Evolutionary conservation across 2,797 vertebrate genomes (phyloP).

Genomic region (Coendou prehensilis): DNA sequence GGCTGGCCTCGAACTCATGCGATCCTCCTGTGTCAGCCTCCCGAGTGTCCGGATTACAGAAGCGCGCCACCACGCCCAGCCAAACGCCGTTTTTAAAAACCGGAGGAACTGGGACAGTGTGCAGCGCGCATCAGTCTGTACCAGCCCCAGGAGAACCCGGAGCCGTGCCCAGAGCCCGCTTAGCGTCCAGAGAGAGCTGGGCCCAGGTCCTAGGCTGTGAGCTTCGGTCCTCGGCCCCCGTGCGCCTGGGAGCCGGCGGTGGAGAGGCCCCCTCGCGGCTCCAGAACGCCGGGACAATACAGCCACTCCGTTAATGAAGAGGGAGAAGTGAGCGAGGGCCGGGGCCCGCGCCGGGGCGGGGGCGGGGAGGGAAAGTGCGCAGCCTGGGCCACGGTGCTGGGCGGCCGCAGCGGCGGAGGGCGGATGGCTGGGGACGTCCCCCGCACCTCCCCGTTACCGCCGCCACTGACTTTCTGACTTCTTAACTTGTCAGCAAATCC

Average conservation of each 20-base stretch:
- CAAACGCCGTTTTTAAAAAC: background rate
- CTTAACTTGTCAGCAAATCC: slow-evolving; percentile 93
- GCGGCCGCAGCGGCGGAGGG: slow-evolving; percentile 3
- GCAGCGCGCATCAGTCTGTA: slow-evolving; percentile 43
- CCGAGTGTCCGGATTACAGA: background rate
- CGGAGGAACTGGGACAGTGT: slow-evolving; percentile 38
- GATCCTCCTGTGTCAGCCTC: background rate
- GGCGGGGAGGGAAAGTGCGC: slow-evolving; percentile 45
- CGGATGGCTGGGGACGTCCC: background rate
- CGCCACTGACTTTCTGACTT: slow-evolving; percentile 91
- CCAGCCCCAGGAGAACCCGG: background rate
- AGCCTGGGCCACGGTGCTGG: background rate
- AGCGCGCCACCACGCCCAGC: background rate
- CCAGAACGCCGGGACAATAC: slow-evolving; percentile 70
- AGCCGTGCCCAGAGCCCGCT: slow-evolving; percentile 34
- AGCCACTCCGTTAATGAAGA: slow-evolving; percentile 74
- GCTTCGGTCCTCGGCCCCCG: background rate
- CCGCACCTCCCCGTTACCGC: slow-evolving; percentile 85
- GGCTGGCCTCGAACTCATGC: background rate
- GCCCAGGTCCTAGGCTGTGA: background rate
- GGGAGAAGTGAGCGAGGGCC: slow-evolving; percentile 60
- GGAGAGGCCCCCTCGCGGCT: background rate
- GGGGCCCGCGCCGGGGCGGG: slow-evolving; percentile 28
- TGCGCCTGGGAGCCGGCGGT: background rate
- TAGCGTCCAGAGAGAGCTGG: slow-evolving; percentile 56